Evolutionary conservation across 2,888 invertebrate species (phyloP).

Genomic region (Rhingia campestris): DNA sequence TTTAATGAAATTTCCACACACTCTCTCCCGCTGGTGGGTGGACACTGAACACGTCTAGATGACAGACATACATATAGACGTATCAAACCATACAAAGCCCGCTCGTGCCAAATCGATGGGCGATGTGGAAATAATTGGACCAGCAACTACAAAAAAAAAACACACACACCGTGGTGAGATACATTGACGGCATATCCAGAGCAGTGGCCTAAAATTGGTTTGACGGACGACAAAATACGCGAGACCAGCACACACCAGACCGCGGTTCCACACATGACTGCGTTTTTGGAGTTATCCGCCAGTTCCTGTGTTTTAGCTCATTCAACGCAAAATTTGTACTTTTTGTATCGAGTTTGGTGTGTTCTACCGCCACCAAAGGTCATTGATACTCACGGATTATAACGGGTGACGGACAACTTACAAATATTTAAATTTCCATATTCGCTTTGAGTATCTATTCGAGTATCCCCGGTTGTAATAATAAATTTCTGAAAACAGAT

Average conservation of each 20-base stretch:
- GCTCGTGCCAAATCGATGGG: constrained; percentile 47
- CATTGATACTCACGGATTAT: constrained; percentile 16
- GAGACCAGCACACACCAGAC: constrained; percentile 34
- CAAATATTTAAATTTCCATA: too few species aligned
- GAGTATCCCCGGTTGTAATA: not conserved
- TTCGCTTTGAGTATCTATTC: too few species aligned
- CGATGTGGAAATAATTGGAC: constrained; percentile 42
- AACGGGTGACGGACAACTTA: too few species aligned
- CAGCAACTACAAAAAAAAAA: constrained; percentile 21
- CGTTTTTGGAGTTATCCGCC: constrained; percentile 5
- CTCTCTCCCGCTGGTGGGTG: constrained; percentile 27
- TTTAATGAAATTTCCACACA: constrained; percentile 23
- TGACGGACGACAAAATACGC: constrained; percentile 63
- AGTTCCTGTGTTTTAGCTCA: constrained; percentile 1
- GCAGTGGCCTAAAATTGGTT: constrained; percentile 64
- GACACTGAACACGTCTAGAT: constrained; percentile 15
- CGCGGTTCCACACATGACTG: constrained; percentile 53
- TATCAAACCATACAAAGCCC: not conserved
- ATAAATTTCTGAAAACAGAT: not conserved
- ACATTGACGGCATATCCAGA: constrained; percentile 45
- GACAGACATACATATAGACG: constrained; percentile 9
- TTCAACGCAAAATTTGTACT: constrained; percentile 33
- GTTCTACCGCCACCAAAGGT: constrained; percentile 16
- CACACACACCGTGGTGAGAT: constrained; percentile 15
- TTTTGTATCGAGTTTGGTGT: constrained; percentile 13